These are phyloP conservation scores for Dendrolimus pini DNA, from an alignment of 2,888 invertebrate genomes.

Conservation along the genomic window DNA sequence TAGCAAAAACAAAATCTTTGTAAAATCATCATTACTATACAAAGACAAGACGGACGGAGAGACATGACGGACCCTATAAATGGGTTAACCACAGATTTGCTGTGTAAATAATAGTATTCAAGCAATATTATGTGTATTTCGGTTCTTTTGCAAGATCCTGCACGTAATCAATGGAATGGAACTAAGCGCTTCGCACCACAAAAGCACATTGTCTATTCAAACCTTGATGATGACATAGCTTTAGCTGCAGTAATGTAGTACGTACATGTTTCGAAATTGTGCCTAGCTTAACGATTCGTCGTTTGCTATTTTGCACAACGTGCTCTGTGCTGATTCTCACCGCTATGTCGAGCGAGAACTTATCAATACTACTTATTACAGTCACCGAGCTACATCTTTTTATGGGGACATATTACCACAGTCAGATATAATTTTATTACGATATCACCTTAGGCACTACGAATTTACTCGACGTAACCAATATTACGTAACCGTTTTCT, in stretches of 20 bases:
- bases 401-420: slow-evolving; percentile 14
- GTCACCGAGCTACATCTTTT: background rate
- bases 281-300: slow-evolving; percentile 44
- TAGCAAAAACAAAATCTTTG: too few relatives aligned
- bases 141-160: slow-evolving; percentile 14
- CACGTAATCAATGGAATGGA: slow-evolving; percentile 20
- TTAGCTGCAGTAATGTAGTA: slow-evolving; percentile 18
- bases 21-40: too few relatives aligned
- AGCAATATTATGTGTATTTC: background rate
- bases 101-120: too few relatives aligned
- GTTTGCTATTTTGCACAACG: slow-evolving; percentile 46
- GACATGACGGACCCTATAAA: too few relatives aligned
- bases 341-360: slow-evolving; percentile 1
- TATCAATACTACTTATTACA: slow-evolving; percentile 8
- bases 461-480: too few relatives aligned
- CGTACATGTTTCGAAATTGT: slow-evolving; percentile 45
- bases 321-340: slow-evolving; percentile 44
- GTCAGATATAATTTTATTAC: too few relatives aligned
- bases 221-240: slow-evolving; percentile 39
- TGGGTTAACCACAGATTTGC: too few relatives aligned
- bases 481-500: too few relatives aligned
- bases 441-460: too few relatives aligned
- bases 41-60: too few relatives aligned
- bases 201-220: slow-evolving; percentile 34
- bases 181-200: slow-evolving; percentile 28